Percentiles rank a stretch among this genome's conserved stretches.
Conservation (phyloP, 53 echinoderm and acorn worm genomes). For the Henricia sp. region DNA sequence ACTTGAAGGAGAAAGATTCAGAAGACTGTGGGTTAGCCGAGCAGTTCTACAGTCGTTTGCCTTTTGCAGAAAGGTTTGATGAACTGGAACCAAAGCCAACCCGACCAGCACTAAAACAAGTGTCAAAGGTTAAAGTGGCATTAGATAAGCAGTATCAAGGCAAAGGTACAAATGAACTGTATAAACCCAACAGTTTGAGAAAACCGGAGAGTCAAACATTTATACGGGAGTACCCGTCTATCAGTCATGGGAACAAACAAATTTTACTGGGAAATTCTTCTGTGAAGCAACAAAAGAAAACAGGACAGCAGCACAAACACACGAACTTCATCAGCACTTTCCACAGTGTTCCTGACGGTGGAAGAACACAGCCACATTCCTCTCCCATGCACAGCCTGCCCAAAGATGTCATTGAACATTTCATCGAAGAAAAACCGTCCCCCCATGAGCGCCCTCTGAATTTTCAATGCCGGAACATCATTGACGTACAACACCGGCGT, state of each 20-base stretch:
- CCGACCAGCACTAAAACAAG: slow-evolving; percentile 33
- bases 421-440: slow-evolving; percentile 74
- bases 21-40: slow-evolving; percentile 75
- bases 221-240: neutral
- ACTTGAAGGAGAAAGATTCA: slow-evolving; percentile 66
- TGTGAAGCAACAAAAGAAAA: slow-evolving; percentile 36
- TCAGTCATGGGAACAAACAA: slow-evolving; percentile 6
- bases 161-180: slow-evolving; percentile 8
- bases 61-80: slow-evolving; percentile 88
- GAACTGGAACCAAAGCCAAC: slow-evolving; percentile 66
- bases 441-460: slow-evolving; percentile 88
- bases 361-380: slow-evolving; percentile 36
- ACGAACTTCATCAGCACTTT: slow-evolving; percentile 35
- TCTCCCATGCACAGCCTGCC: slow-evolving; percentile 70
- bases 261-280: neutral
- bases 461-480: slow-evolving; percentile 97
- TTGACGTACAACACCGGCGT: slow-evolving; percentile 89
- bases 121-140: slow-evolving; percentile 11
- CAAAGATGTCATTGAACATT: slow-evolving; percentile 81
- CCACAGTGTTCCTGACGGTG: neutral
- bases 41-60: slow-evolving; percentile 69
- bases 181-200: slow-evolving; percentile 43
- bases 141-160: neutral
- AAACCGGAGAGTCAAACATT: neutral
- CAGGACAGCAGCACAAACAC: slow-evolving; percentile 29